Base-by-base conservation (phyloP, 2,113 vertebrate species). In the Osmerus eperlanus region DNA sequence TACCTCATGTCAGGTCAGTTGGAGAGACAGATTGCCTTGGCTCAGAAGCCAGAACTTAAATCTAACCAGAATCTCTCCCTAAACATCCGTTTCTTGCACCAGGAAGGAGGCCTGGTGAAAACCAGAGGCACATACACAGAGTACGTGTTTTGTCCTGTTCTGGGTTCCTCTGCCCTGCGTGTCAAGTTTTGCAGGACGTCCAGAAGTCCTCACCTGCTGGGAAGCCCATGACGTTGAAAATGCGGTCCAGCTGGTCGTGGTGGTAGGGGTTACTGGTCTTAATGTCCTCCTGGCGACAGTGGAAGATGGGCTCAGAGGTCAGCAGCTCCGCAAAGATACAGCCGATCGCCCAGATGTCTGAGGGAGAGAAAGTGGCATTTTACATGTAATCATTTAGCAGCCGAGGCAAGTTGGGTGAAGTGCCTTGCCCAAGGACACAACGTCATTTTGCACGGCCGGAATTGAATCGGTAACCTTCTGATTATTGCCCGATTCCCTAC, bases 261-360 rank as follows among this genome's bases (percentile, higher is more conserved):
- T 99, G 97, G 92, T 99, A 99, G 51, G 97, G 97, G 82, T 99
- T 99, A 93, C 97, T 99, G 93, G 97, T 99, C 93, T 99, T 99
- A 88, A 99, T 99, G 90, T 99, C 97, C 88, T 99, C 97, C 92
- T 99, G 97, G 88, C 97, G 96, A 95, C 97, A 99, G 91, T 99
- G 97, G 93, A 99, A 99, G 93, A 99, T 99, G 90, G 97, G 97
- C 92, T 99, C 97, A 85, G 97, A 99, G 63, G 97, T 99, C 92
- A 99, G 93, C 89, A 99, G 95, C 91, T 99, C 97, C 76, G 97
- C 97, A 93, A 99, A 99, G 93, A 99, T 99, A 93, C 97, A 99
- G 92, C 97, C 97, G 91, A 99, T 99, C 83, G 97, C 97, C 97
- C 97, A 99, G 90, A 99, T 99, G 95, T 99, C 97, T 99, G 83